Percentiles rank a stretch among this genome's conserved stretches.
phyloP scores from a whole-genome alignment of 2,888 invertebrate species.

The Apotomis betuletana region DNA sequence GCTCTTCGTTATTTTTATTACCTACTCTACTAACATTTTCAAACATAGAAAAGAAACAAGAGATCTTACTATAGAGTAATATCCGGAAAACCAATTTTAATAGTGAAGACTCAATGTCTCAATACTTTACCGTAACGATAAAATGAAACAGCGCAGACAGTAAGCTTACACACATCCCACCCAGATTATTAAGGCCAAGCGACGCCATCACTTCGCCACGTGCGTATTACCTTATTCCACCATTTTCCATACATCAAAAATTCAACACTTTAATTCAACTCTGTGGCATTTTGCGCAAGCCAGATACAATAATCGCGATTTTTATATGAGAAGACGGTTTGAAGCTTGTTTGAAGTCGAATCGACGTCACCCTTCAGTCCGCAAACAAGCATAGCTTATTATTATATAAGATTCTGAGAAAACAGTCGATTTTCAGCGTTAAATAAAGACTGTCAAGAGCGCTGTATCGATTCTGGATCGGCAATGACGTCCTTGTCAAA shows the following conservation, averaged over 20 bases:
- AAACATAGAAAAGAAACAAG: neutral
- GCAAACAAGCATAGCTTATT: neutral
- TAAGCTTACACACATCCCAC: neutral
- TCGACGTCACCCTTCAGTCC: constrained; percentile 33
- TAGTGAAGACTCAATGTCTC: constrained; percentile 17
- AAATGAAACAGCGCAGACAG: constrained; percentile 16
- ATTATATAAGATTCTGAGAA: too few relatives aligned
- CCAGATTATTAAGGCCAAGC: constrained; percentile 32
- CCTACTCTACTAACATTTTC: neutral
- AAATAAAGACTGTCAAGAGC: constrained; percentile 43
- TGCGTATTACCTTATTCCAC: neutral
- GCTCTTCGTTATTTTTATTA: too few relatives aligned
- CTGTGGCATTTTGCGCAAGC: constrained; percentile 20
- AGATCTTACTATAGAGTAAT: neutral
- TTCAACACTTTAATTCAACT: constrained; percentile 19
- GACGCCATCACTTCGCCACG: constrained; percentile 9
- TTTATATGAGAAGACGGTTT: constrained; percentile 40
- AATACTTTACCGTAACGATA: constrained; percentile 19
- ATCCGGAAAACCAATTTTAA: neutral
- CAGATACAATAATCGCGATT: constrained; percentile 41
- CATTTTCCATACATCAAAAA: constrained; percentile 16
- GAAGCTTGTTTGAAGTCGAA: constrained; percentile 40
- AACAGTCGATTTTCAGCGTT: constrained; percentile 41
- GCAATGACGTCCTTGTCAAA: constrained; percentile 57
- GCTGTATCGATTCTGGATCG: constrained; percentile 49